These are phyloP conservation scores for Rotaria socialis DNA, from an alignment of 2,888 invertebrate species.

Conservation along the genomic window DNA sequence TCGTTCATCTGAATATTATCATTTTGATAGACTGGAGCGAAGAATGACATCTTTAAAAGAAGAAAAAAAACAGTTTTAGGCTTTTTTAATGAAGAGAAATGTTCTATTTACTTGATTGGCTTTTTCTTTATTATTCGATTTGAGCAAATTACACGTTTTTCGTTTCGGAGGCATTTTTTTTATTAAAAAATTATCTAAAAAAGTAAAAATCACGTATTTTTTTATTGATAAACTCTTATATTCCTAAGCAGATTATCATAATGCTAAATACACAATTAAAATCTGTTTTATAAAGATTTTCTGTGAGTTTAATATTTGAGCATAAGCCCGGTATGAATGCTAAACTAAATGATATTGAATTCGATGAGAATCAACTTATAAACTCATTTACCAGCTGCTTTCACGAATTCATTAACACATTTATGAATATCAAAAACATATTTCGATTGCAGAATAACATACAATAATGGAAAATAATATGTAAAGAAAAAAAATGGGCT, in stretches of 20 bases:
- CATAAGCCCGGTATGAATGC: too few relatives aligned
- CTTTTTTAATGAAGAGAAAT: too few relatives aligned
- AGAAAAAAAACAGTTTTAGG: too few relatives aligned
- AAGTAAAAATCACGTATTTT: too few relatives aligned
- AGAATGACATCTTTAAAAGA: conserved; percentile 1
- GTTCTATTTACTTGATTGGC: neutral
- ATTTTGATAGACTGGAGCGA: conserved; percentile 14
- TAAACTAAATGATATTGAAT: too few relatives aligned
- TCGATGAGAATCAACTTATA: too few relatives aligned
- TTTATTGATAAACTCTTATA: too few relatives aligned
- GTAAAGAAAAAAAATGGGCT: neutral
- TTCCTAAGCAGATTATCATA: too few relatives aligned
- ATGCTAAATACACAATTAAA: too few relatives aligned
- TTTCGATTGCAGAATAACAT: neutral
- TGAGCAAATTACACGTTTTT: neutral
- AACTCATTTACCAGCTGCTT: too few relatives aligned
- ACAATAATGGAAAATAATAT: neutral
- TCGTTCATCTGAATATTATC: neutral
- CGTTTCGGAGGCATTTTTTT: neutral
- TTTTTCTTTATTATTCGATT: neutral
- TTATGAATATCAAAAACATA: neutral
- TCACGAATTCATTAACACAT: neutral
- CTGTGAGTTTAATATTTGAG: too few relatives aligned
- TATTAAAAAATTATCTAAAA: neutral
- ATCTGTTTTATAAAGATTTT: too few relatives aligned